Percentiles rank a stretch among this genome's conserved stretches.
Evolutionary conservation across 2,113 vertebrate species (phyloP).

Genomic region (Corythornis cristatus): DNA sequence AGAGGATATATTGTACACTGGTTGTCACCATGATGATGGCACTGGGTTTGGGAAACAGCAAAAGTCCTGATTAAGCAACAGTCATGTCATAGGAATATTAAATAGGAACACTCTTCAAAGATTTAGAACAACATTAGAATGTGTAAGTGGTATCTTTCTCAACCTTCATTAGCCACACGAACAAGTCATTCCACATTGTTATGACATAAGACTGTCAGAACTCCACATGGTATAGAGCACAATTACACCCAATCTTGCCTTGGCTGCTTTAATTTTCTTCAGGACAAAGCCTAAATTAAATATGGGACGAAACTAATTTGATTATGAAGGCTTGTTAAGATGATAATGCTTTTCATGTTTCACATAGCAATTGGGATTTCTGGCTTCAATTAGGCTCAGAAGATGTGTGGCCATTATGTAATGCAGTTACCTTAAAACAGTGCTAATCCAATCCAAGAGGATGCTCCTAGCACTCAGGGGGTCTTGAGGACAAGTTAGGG

Average conservation of each 20-base stretch:
- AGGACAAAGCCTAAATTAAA: slow-evolving; percentile 59
- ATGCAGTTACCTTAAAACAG: slow-evolving; percentile 37
- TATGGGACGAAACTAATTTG: slow-evolving; percentile 56
- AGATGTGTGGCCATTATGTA: slow-evolving; percentile 6
- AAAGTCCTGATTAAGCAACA: slow-evolving; percentile 20
- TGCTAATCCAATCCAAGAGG: background rate
- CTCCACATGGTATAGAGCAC: slow-evolving; percentile 46
- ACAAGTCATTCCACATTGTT: slow-evolving; percentile 35
- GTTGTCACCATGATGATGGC: slow-evolving; percentile 12
- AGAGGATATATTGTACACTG: background rate
- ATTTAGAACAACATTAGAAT: slow-evolving; percentile 10
- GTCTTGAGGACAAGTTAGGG: background rate
- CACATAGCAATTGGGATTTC: slow-evolving; percentile 49
- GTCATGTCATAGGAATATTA: slow-evolving; percentile 2
- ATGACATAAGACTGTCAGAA: slow-evolving; percentile 52
- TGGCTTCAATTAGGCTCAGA: slow-evolving; percentile 47
- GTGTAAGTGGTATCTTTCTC: slow-evolving; percentile 2
- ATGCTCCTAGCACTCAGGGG: background rate
- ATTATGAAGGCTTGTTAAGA: slow-evolving; percentile 23
- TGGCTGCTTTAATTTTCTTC: slow-evolving; percentile 48
- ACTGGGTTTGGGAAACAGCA: slow-evolving; percentile 42
- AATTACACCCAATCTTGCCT: slow-evolving; percentile 40
- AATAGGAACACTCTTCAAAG: slow-evolving; percentile 19
- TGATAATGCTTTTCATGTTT: slow-evolving; percentile 52
- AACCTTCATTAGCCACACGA: slow-evolving; percentile 12